Evolutionary conservation across 2,113 vertebrate genomes (phyloP), one percentile per base, ranked within the genome.

Genomic region (Sakesphorus luctuosus): DNA sequence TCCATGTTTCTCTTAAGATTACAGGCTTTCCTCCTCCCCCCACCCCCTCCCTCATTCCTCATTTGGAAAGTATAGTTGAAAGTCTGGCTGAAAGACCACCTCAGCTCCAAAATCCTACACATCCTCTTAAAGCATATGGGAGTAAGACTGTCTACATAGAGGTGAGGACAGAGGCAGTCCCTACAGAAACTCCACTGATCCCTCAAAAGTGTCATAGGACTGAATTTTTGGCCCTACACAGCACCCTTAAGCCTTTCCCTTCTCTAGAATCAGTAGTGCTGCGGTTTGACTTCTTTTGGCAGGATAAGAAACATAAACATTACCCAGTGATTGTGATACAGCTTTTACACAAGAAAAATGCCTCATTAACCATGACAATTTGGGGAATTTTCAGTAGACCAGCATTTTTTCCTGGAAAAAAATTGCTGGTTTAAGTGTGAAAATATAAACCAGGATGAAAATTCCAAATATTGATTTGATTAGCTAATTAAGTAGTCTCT

Each of bases 1-100:
- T 95, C 66, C 29, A 44, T 49, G 49, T 85, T 94, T 89, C 71
- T 84, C 56, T 83, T 38, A 84, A 29, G 8, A 73, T 61, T 67
- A 77, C 10, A 88, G 56, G 83, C 66, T n/a, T 66, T 23, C 36
- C 28, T 19, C 53, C 38, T 2, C 36, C 28, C 24, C 53, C 38
- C 2, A 35, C 28, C 21, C 53, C 38, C 2, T 35, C 28, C 24
- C 49, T 35, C 2, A 44, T 81, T 77, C 29, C 31, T 89, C 40
- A 82, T 92, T 90, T 59, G 36, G 72, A 95, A 89, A 94, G 3
- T 8, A 31, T 5, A 61, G 4, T 14, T 63, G 23, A 56, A 75
- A 63, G 5, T 29, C n/a, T 46, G 7, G 11, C 16, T 47, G 18
- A 86, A 84, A 61, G 17, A 58, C 23, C 25, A 11, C 17, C 8